Evolutionary conservation across 1,140 invertebrate genomes (phyloP).

Genomic region (Neoseiulus cucumeris): DNA sequence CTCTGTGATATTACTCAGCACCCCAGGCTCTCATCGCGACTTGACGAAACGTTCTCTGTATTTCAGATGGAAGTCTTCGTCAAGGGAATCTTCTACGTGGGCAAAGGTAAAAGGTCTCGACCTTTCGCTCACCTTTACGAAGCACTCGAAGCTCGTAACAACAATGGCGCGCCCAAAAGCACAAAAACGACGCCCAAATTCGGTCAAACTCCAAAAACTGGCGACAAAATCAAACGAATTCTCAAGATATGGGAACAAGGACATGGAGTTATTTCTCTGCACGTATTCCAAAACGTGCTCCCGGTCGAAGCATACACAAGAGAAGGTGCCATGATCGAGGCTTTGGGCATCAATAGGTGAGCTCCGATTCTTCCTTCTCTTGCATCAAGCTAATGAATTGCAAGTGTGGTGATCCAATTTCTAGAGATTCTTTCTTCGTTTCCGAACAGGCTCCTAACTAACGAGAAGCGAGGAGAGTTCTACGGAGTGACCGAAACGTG

Average conservation of each 20-base stretch:
- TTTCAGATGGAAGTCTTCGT: conserved; percentile 52
- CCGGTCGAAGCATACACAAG: conserved; percentile 75
- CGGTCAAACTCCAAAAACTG: conserved; percentile 9
- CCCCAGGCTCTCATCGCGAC: too few species aligned
- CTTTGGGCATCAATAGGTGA: conserved; percentile 36
- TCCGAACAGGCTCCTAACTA: conserved; percentile 44
- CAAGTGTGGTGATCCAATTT: too few species aligned
- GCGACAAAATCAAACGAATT: conserved; percentile 52
- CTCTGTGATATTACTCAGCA: too few species aligned
- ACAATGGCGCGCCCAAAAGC: background rate
- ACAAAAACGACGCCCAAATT: background rate
- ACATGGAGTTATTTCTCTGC: conserved; percentile 65
- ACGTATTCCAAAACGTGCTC: conserved; percentile 74
- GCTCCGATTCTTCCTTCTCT: background rate
- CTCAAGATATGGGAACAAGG: conserved; percentile 63
- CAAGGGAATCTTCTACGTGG: conserved; percentile 45
- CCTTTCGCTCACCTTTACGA: conserved; percentile 77
- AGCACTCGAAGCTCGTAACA: conserved; percentile 38
- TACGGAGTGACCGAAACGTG: conserved; percentile 57
- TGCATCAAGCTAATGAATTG: too few species aligned
- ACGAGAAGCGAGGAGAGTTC: conserved; percentile 57
- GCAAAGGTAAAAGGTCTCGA: conserved; percentile 54
- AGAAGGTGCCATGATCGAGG: conserved; percentile 80
- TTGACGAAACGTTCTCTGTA: too few species aligned
- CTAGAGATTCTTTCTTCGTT: background rate